Conservation (phyloP, 2,797 vertebrate genomes). For the Bovichtus variegatus region DNA sequence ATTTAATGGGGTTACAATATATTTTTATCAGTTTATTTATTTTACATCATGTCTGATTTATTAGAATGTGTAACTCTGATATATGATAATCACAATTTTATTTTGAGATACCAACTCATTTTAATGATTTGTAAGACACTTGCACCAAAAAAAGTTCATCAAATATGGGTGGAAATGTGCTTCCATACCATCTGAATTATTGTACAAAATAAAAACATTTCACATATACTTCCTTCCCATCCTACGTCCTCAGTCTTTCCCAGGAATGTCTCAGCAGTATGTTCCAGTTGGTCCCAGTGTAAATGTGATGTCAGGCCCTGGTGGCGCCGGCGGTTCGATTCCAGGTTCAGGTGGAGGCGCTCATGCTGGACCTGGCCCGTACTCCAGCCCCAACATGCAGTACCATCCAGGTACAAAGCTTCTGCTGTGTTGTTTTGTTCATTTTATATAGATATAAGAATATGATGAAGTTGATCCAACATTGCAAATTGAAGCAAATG, state of each 20-base stretch:
- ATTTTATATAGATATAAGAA: too few relatives aligned
- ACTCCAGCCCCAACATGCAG: slow-evolving; percentile 87
- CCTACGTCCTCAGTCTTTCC: slow-evolving; percentile 52
- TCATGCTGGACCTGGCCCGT: slow-evolving; percentile 64
- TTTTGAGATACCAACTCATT: too few relatives aligned
- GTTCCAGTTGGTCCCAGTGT: slow-evolving; percentile 56
- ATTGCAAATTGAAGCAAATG: too few relatives aligned
- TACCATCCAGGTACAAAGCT: slow-evolving; percentile 78
- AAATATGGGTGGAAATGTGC: too few relatives aligned
- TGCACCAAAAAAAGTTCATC: too few relatives aligned
- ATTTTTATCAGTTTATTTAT: neutral
- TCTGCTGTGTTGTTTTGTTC: neutral
- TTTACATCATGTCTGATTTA: too few relatives aligned
- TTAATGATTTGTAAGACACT: too few relatives aligned
- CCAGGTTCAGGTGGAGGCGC: slow-evolving; percentile 55
- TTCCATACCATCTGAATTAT: too few relatives aligned
- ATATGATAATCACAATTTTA: neutral
- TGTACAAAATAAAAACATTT: too few relatives aligned
- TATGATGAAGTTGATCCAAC: too few relatives aligned
- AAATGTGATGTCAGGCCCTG: slow-evolving; percentile 64
- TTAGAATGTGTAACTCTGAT: neutral
- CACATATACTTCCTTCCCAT: neutral
- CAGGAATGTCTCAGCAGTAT: slow-evolving; percentile 78
- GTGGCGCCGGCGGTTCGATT: slow-evolving; percentile 42
- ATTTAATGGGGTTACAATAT: neutral